Conservation (phyloP, 2,113 vertebrate genomes). For the Albula goreensis region DNA sequence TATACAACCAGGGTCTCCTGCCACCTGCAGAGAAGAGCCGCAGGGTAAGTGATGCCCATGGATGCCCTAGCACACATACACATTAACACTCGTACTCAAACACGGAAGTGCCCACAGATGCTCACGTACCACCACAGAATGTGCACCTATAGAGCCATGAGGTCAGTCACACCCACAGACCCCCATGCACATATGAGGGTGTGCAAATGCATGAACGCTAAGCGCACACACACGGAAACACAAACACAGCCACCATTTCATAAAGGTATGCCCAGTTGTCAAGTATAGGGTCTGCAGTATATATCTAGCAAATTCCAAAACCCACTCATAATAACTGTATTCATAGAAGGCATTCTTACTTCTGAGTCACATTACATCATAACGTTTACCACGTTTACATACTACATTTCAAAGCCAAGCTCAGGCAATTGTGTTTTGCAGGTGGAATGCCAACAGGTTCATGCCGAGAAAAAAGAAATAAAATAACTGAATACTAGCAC, state of each 20-base stretch:
- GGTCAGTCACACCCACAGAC: too few species aligned
- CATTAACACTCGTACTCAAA: too few species aligned
- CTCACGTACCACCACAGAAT: too few species aligned
- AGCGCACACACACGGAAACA: neutral
- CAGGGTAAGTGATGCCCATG: neutral
- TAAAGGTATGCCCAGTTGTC: too few species aligned
- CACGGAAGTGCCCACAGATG: too few species aligned
- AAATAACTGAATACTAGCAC: neutral
- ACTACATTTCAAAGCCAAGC: neutral
- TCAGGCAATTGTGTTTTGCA: neutral
- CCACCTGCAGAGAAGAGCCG: constrained; percentile 73
- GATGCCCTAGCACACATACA: neutral
- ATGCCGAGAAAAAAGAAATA: neutral
- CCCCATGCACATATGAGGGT: too few species aligned
- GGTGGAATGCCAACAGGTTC: neutral
- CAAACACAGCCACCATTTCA: neutral
- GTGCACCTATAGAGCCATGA: too few species aligned
- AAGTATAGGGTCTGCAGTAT: neutral
- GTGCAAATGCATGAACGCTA: too few species aligned
- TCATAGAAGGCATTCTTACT: neutral
- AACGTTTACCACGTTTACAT: neutral
- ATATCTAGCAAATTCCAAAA: neutral
- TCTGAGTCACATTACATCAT: neutral
- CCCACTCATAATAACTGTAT: neutral
- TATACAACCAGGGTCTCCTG: constrained; percentile 91